Conservation (phyloP, 2,888 invertebrate genomes). For the Phyllotreta striolata region DNA sequence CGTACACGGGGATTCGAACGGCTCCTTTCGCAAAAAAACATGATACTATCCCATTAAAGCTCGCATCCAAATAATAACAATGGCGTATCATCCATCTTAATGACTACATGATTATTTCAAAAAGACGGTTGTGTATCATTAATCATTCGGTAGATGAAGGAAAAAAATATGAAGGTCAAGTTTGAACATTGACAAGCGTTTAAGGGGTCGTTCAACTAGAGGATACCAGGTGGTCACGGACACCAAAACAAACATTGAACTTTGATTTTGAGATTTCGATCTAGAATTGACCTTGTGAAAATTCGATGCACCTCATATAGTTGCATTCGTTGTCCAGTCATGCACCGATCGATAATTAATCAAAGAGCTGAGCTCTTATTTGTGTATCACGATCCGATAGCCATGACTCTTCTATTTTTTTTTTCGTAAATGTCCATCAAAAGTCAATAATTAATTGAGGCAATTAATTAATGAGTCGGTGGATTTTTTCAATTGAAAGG, state of each 20-base stretch:
- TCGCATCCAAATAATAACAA: conserved; percentile 50
- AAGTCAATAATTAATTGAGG: conserved; percentile 48
- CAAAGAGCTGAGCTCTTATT: conserved; percentile 43
- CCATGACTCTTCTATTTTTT: conserved; percentile 41
- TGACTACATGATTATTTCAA: conserved; percentile 58
- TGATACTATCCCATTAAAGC: conserved; percentile 28
- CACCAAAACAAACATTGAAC: neutral
- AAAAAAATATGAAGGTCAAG: conserved; percentile 48
- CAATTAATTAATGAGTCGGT: conserved; percentile 51
- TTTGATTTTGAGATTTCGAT: neutral
- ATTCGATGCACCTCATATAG: no score
- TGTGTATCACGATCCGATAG: conserved; percentile 43
- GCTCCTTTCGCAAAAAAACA: conserved; percentile 25
- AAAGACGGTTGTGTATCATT: conserved; percentile 54
- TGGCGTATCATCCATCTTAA: conserved; percentile 56
- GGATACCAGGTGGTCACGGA: conserved; percentile 6
- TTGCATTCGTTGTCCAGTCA: conserved; percentile 6
- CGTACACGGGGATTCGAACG: conserved; percentile 3
- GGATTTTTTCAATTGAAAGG: conserved; percentile 40
- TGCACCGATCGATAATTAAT: conserved; percentile 45
- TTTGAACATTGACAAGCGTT: conserved; percentile 42
- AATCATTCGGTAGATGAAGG: conserved; percentile 48
- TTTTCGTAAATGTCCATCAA: conserved; percentile 46
- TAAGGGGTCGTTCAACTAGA: conserved; percentile 38
- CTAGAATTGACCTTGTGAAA: neutral